Percentiles rank a stretch among this genome's conserved stretches.
phyloP scores from a whole-genome alignment of 2,888 invertebrate genomes.

The Koerneria pararmatus region DNA sequence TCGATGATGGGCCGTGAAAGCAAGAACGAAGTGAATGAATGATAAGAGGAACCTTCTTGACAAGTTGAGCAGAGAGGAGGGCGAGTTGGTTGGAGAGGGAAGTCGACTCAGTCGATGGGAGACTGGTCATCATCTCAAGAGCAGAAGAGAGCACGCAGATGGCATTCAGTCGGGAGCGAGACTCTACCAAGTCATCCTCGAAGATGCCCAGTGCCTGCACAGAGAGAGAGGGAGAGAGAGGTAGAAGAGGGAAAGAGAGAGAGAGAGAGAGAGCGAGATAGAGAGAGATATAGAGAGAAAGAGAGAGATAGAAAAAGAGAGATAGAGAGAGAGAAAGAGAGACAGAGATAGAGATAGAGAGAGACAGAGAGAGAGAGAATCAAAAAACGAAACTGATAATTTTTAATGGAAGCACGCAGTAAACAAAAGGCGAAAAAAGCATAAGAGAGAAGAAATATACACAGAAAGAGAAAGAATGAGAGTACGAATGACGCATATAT shows the following conservation, averaged over 20 bases:
- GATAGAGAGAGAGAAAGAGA: too few relatives aligned
- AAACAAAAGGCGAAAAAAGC: too few relatives aligned
- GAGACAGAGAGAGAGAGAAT: too few relatives aligned
- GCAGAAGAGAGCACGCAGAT: constrained; percentile 35
- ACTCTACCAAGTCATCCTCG: constrained; percentile 43
- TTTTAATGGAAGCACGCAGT: too few relatives aligned
- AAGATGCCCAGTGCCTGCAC: constrained; percentile 38
- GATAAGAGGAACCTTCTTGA: constrained; percentile 24
- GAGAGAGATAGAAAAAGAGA: too few relatives aligned
- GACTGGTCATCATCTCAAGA: constrained; percentile 9
- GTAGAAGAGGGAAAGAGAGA: neutral
- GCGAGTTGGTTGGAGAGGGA: constrained; percentile 22
- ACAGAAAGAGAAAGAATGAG: too few relatives aligned
- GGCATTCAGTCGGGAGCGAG: constrained; percentile 36
- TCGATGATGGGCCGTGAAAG: neutral
- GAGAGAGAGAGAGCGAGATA: too few relatives aligned
- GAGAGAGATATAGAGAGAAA: too few relatives aligned
- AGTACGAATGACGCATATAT: too few relatives aligned
- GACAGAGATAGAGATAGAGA: too few relatives aligned
- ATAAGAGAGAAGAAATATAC: too few relatives aligned
- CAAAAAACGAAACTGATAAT: too few relatives aligned
- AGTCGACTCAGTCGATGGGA: constrained; percentile 6
- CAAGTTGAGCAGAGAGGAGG: constrained; percentile 31
- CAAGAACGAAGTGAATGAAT: neutral
- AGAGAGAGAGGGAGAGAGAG: neutral